A percentile compares a stretch with the other conserved stretches of the same genome.
Evolutionary conservation across 2,888 invertebrate genomes (phyloP).

Genomic region (Druceiella hillmani): DNA sequence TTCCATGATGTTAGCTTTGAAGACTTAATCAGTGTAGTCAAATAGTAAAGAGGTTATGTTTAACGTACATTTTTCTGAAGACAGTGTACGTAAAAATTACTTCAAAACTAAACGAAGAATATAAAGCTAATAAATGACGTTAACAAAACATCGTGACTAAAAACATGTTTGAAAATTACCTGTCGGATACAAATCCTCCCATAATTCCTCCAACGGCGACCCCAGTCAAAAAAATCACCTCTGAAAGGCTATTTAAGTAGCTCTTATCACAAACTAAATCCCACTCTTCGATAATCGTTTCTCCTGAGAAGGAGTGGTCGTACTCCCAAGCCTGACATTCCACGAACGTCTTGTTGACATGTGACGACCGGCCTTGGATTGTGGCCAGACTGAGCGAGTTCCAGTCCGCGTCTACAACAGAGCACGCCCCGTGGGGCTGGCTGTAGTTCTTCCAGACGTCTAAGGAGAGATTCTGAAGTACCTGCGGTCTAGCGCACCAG

Average conservation of each 20-base stretch:
- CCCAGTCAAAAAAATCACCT: conserved; percentile 72
- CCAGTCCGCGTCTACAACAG: conserved; percentile 46
- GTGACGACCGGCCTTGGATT: conserved; percentile 38
- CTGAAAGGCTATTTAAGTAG: conserved; percentile 63
- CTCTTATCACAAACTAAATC: conserved; percentile 68
- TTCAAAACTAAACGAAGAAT: too few species aligned
- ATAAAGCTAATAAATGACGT: too few species aligned
- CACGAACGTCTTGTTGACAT: conserved; percentile 36
- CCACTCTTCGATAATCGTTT: conserved; percentile 73
- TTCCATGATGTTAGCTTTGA: too few species aligned
- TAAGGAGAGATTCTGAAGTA: conserved; percentile 48
- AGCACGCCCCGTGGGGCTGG: conserved; percentile 56
- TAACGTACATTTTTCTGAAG: too few species aligned
- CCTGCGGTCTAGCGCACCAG: conserved; percentile 63
- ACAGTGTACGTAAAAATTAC: too few species aligned
- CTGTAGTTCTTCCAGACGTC: conserved; percentile 63
- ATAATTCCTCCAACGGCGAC: conserved; percentile 73
- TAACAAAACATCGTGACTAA: too few species aligned
- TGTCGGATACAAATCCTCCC: conserved; percentile 75
- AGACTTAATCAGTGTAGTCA: too few species aligned
- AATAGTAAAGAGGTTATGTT: too few species aligned
- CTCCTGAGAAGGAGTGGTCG: conserved; percentile 50
- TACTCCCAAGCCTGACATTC: conserved; percentile 60
- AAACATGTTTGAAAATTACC: too few species aligned
- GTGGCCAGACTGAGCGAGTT: conserved; percentile 28